Conservation (phyloP, 92 coral and sea anemone species). For the Porites lobata region DNA sequence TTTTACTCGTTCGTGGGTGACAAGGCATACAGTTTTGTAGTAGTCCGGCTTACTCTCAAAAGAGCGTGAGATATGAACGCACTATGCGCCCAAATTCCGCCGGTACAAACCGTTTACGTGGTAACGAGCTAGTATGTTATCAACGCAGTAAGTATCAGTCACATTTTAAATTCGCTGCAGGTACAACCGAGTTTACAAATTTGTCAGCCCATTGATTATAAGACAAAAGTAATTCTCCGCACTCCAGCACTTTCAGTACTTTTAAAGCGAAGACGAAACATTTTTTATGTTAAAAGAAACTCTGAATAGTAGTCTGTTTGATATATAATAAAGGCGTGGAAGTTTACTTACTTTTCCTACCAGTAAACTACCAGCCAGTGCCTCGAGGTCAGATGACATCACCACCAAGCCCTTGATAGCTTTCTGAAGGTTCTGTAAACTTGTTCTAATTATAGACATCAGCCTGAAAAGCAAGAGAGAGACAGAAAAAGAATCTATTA, state of each 20-base stretch:
- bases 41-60: too few species aligned
- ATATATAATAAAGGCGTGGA: background rate
- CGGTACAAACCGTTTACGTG: too few species aligned
- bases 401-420: conserved; percentile 99
- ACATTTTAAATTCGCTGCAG: too few species aligned
- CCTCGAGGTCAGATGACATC: conserved; percentile 97
- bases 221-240: background rate
- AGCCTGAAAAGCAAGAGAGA: conserved; percentile 53
- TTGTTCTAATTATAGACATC: conserved; percentile 95
- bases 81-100: too few species aligned
- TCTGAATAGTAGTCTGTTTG: background rate
- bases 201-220: background rate
- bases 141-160: too few species aligned
- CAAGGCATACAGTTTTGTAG: too few species aligned
- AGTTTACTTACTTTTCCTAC: conserved; percentile 88
- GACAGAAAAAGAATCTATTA: too few species aligned
- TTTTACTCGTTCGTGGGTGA: too few species aligned
- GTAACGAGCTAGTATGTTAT: too few species aligned
- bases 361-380: conserved; percentile 90
- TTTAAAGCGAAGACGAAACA: background rate
- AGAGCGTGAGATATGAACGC: too few species aligned
- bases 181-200: too few species aligned
- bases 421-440: conserved; percentile 96
- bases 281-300: background rate
- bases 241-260: background rate